A percentile compares a stretch with the other conserved stretches of the same genome.
These are phyloP conservation scores for Chromoteleia sp. DNA, from an alignment of 2,888 invertebrate species.

Conservation along the genomic window DNA sequence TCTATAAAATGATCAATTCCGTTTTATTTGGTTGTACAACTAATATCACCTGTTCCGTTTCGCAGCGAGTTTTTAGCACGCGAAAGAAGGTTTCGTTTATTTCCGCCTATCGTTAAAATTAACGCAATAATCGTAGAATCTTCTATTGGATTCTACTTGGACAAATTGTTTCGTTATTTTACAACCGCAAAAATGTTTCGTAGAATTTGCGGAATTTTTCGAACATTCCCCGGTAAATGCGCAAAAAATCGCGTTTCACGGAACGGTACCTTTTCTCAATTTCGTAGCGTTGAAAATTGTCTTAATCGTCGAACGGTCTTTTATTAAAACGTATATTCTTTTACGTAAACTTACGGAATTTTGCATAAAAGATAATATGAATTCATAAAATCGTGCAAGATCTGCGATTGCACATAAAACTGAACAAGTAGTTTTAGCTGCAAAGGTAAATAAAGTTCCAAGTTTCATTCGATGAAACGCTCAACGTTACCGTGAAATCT, in stretches of 20 bases:
- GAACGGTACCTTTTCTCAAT: background rate
- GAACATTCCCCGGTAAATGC: background rate
- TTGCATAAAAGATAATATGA: conserved; percentile 38
- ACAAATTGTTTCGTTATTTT: conserved; percentile 9
- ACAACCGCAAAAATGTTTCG: conserved; percentile 16
- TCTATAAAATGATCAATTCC: conserved; percentile 1
- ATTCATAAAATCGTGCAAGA: conserved; percentile 19
- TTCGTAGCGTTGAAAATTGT: background rate
- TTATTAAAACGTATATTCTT: conserved; percentile 14
- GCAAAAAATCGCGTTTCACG: background rate
- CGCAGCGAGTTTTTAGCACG: background rate
- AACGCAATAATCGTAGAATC: conserved; percentile 3
- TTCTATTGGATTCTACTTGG: background rate
- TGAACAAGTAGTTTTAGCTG: background rate
- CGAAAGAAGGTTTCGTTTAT: conserved; percentile 9
- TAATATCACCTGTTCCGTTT: conserved; percentile 1
- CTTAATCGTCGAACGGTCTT: conserved; percentile 10
- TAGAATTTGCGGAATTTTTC: too few species aligned
- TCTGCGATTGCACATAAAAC: conserved; percentile 31
- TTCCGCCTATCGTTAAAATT: conserved; percentile 4
- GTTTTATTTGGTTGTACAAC: conserved; percentile 1
- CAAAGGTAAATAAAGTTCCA: conserved; percentile 25
- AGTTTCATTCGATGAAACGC: conserved; percentile 5
- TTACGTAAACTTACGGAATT: conserved; percentile 14
- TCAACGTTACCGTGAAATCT: conserved; percentile 22